phyloP scores from a whole-genome alignment of 1,140 invertebrate species.

The Drosophila nasuta region DNA sequence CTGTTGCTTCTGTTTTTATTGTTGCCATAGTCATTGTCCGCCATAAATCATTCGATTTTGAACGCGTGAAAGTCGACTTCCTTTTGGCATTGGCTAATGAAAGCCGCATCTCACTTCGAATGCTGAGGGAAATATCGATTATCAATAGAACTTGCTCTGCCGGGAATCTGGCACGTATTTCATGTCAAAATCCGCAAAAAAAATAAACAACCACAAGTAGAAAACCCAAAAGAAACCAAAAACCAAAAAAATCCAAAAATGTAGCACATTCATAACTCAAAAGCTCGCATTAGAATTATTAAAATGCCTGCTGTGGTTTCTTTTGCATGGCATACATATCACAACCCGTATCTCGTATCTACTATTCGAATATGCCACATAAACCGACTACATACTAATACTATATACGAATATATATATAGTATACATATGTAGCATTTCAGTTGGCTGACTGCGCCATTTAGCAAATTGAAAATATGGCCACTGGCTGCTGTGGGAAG shows the following conservation, averaged over 20 bases:
- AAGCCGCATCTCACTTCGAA: conserved; percentile 36
- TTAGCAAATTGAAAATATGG: conserved; percentile 81
- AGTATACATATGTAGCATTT: conserved; percentile 39
- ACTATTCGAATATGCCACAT: conserved; percentile 21
- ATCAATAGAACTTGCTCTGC: conserved; percentile 33
- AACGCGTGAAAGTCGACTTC: conserved; percentile 56
- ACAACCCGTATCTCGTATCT: conserved; percentile 8
- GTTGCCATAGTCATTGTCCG: conserved; percentile 36
- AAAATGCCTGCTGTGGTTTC: conserved; percentile 79
- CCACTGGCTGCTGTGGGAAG: conserved; percentile 50
- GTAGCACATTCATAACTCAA: conserved; percentile 57
- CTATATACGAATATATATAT: conserved; percentile 27
- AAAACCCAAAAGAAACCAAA: not conserved
- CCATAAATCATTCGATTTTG: conserved; percentile 75
- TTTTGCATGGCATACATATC: conserved; percentile 52
- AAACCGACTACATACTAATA: conserved; percentile 31
- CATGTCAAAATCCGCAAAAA: conserved; percentile 22
- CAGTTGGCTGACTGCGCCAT: conserved; percentile 76
- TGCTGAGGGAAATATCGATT: conserved; percentile 60
- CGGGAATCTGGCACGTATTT: conserved; percentile 37
- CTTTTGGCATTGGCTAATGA: conserved; percentile 47
- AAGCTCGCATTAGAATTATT: conserved; percentile 77
- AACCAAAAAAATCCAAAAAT: conserved; percentile 15
- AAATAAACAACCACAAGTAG: not conserved
- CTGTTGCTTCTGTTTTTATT: conserved; percentile 42